Percentiles rank a stretch among this genome's conserved stretches.
These are phyloP conservation scores for Melieria picta DNA, from an alignment of 2,888 invertebrate genomes.

Conservation along the genomic window DNA sequence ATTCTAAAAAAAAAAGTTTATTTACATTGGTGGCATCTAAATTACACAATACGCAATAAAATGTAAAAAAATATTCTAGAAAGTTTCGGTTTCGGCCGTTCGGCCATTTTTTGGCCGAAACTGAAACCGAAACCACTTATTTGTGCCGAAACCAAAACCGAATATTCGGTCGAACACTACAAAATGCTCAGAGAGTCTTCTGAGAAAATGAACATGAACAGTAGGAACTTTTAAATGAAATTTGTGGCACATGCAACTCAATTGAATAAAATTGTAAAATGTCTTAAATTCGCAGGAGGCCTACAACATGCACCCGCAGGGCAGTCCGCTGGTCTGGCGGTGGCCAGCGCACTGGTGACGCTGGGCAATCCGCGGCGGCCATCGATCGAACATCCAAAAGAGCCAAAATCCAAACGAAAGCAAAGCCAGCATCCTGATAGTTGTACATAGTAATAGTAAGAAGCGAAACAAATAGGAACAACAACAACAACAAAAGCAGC, in stretches of 20 bases:
- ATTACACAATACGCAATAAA: too few species aligned
- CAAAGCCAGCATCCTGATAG: constrained; percentile 78
- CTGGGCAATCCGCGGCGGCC: constrained; percentile 83
- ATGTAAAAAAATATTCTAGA: too few species aligned
- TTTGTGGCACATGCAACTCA: background rate
- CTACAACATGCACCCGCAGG: constrained; percentile 84
- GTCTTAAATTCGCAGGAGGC: constrained; percentile 79
- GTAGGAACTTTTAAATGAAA: background rate
- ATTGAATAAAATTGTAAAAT: background rate
- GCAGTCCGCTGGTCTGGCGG: constrained; percentile 84
- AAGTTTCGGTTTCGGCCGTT: too few species aligned
- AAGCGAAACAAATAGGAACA: constrained; percentile 1
- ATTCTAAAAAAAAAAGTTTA: too few species aligned
- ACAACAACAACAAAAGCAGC: constrained; percentile 17
- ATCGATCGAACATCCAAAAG: constrained; percentile 73
- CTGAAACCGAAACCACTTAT: too few species aligned
- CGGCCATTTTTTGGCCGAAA: too few species aligned
- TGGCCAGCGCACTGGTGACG: constrained; percentile 90
- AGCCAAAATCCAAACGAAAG: constrained; percentile 67
- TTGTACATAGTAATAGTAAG: constrained; percentile 62
- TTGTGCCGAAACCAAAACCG: too few species aligned
- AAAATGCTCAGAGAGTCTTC: too few species aligned
- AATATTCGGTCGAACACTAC: too few species aligned
- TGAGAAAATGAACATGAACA: too few species aligned
- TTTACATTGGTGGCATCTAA: too few species aligned